Conservation (phyloP, 2,888 invertebrate genomes). For the Venusia cambrica region DNA sequence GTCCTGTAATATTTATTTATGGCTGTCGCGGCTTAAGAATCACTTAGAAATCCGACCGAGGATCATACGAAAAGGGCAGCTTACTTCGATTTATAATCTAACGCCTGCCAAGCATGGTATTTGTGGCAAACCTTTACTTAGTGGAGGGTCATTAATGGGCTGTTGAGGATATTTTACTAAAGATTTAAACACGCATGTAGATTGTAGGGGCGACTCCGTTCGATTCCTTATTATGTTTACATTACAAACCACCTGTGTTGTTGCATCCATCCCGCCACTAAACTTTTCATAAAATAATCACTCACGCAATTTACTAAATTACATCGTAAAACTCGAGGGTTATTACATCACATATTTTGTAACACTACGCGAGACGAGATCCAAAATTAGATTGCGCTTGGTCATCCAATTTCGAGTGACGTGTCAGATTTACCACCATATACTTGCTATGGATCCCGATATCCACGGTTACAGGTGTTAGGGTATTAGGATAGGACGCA, state of each 20-base stretch:
- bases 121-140: too few relatives aligned
- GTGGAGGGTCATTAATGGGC: too few relatives aligned
- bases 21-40: too few relatives aligned
- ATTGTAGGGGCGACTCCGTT: too few relatives aligned
- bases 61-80: too few relatives aligned
- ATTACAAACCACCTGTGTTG: constrained; percentile 21
- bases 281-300: constrained; percentile 33
- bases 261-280: constrained; percentile 15
- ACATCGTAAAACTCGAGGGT: constrained; percentile 43
- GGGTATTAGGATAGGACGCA: constrained; percentile 54
- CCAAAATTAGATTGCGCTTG: constrained; percentile 58
- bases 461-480: constrained; percentile 19
- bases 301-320: constrained; percentile 45
- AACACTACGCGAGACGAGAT: constrained; percentile 60
- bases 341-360: constrained; percentile 74
- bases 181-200: too few relatives aligned
- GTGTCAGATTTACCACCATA: constrained; percentile 27
- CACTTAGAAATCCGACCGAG: too few relatives aligned
- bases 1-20: too few relatives aligned
- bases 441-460: constrained; percentile 8
- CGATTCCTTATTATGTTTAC: constrained; percentile 24
- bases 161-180: too few relatives aligned
- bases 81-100: too few relatives aligned
- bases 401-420: constrained; percentile 33
- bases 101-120: too few relatives aligned